Evolutionary conservation across 2,113 vertebrate species (phyloP).

Genomic region (Canis aureus): DNA sequence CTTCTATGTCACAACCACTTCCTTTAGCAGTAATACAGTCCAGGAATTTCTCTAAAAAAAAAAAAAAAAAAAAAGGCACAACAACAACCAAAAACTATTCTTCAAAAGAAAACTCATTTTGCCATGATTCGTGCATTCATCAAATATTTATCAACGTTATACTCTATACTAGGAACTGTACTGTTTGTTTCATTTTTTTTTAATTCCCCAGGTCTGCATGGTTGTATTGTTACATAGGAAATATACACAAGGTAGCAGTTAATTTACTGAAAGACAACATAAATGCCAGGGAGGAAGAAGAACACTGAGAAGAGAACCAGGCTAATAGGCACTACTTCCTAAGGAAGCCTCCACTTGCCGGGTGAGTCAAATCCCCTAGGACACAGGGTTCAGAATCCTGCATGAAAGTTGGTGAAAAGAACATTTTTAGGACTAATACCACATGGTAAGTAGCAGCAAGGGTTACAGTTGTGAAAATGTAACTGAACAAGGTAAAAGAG

Average conservation of each 20-base stretch:
- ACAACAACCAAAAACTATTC: not conserved
- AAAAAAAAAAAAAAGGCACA: too few species aligned
- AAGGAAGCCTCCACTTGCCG: not conserved
- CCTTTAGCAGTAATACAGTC: not conserved
- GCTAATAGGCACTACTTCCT: not conserved
- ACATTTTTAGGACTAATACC: not conserved
- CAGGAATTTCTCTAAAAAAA: not conserved
- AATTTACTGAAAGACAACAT: not conserved
- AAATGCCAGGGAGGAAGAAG: not conserved
- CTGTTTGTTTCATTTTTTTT: not conserved
- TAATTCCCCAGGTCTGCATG: not conserved
- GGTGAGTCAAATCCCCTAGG: not conserved
- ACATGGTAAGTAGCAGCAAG: not conserved
- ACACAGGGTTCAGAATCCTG: not conserved
- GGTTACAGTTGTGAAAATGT: not conserved
- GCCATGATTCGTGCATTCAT: not conserved
- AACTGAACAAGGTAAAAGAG: not conserved
- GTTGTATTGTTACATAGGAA: not conserved
- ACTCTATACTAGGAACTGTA: not conserved
- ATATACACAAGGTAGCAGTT: not conserved
- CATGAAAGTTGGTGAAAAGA: not conserved
- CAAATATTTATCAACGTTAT: not conserved
- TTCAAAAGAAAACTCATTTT: not conserved
- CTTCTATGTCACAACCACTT: not conserved
- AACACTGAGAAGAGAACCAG: not conserved